Evolutionary conservation across 2,797 vertebrate genomes (phyloP).

Genomic region (Fistularia tabacaria): DNA sequence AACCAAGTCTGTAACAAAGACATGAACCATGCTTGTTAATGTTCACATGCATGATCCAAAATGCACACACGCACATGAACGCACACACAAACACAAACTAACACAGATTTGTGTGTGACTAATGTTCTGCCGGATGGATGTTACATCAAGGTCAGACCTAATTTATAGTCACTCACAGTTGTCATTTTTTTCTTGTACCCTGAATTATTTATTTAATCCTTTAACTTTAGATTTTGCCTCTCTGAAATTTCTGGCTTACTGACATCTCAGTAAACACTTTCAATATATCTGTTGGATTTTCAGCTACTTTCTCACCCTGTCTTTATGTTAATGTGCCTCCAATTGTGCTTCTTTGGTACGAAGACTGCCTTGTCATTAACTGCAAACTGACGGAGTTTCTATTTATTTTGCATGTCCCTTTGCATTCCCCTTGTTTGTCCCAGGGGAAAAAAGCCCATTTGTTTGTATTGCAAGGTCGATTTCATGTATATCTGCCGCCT

Average conservation of each 20-base stretch:
- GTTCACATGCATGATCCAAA: constrained; percentile 1
- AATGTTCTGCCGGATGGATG: no score
- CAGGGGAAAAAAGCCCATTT: no score
- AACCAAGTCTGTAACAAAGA: constrained; percentile 32
- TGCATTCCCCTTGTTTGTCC: neutral
- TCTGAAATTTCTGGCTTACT: constrained; percentile 19
- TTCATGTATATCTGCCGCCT: no score
- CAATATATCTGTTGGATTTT: constrained; percentile 30
- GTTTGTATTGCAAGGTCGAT: no score
- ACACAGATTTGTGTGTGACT: no score
- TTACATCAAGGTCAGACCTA: constrained; percentile 59
- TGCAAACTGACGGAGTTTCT: neutral
- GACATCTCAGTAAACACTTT: constrained; percentile 18
- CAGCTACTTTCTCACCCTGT: constrained; percentile 17
- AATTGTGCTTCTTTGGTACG: constrained; percentile 8
- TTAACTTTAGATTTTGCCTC: constrained; percentile 20
- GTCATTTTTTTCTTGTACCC: constrained; percentile 13
- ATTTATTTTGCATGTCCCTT: constrained; percentile 4
- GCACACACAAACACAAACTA: constrained; percentile 55
- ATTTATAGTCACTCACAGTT: constrained; percentile 44
- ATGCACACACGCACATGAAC: constrained; percentile 16
- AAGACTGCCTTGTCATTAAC: no score
- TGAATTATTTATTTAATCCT: constrained; percentile 5
- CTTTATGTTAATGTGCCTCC: constrained; percentile 18
- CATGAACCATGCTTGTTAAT: constrained; percentile 44